These are phyloP conservation scores for Phyllotreta cruciferae DNA, from an alignment of 2,888 invertebrate species.

Conservation along the genomic window DNA sequence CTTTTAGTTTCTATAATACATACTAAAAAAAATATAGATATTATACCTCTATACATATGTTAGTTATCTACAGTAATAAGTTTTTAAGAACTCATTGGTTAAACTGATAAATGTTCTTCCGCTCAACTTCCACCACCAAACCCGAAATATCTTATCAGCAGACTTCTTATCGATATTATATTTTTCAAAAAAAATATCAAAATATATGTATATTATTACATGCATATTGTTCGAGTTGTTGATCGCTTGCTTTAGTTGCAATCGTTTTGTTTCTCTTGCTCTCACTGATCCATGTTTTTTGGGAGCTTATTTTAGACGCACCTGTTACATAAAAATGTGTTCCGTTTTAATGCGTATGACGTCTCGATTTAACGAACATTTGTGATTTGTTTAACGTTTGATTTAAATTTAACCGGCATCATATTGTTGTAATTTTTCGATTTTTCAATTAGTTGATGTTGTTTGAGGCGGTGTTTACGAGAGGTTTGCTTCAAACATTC, in stretches of 20 bases:
- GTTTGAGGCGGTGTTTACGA: no score
- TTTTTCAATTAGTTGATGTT: no score
- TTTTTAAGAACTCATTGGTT: no score
- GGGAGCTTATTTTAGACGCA: conserved; percentile 21
- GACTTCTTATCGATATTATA: no score
- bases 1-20: no score
- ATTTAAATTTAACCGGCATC: conserved; percentile 5
- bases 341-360: background rate
- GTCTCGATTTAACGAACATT: background rate
- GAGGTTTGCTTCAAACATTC: no score
- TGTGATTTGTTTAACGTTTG: conserved; percentile 2
- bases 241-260: background rate
- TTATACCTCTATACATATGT: no score
- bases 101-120: no score
- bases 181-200: background rate
- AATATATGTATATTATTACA: background rate
- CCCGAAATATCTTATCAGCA: no score
- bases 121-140: no score
- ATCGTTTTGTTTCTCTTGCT: background rate
- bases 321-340: conserved; percentile 18
- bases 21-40: no score
- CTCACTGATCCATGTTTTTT: conserved; percentile 4
- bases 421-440: conserved; percentile 1
- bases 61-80: no score
- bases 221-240: background rate